Evolutionary conservation across 2,113 vertebrate species (phyloP), one percentile per base, ranked within the genome.

Genomic region (Pygoscelis adeliae): DNA sequence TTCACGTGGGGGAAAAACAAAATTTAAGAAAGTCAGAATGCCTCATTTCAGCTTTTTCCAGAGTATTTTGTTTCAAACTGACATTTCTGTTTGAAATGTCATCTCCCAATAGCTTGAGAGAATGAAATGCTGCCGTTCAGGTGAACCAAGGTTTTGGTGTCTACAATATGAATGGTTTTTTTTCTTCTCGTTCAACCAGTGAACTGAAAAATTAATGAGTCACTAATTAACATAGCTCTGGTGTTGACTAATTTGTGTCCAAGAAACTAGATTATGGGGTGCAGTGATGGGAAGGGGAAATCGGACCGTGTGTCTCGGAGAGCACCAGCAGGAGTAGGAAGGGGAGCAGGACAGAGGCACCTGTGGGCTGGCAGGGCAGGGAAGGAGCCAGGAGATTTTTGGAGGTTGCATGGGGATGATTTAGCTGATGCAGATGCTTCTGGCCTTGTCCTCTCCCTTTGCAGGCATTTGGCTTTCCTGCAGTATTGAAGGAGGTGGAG

Each of bases 131-230:
- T 79, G 38, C 49, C 5, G 55, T 61, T 79, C 40, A 56, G 74
- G 55, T 86, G 81, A 83, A 86, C 38, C 55, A 6, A 71, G 52
- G 61, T 66, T 89, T 79, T 55, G 50, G 50, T 52, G 47, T 55
- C 40, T 53, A 56, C 26, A n/a, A 50, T 8, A 50, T 15, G 49
- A 76, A 47, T 12, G 0, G 0, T 36, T 36, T 38, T 40, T 22
- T 67, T 56, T 10, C 50, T 71, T 61, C 32, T 40, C 13, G 11
- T 86, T 86, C 61, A 91, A 55, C 17, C 79, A 90, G 65, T 88
- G 93, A 94, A 76, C 63, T 87, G 95, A 88, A 92, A 92, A 90
- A 93, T 67, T 87, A 94, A 89, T 83, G 70, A 90, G 42, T 66
- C 30, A 13, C 42, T 93, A 82, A 96, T 96, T 94, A 88, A 93